Evolutionary conservation across 2,113 vertebrate genomes (phyloP), one percentile per base, ranked within the genome.

Genomic region (Sphaerodactylus townsendi): DNA sequence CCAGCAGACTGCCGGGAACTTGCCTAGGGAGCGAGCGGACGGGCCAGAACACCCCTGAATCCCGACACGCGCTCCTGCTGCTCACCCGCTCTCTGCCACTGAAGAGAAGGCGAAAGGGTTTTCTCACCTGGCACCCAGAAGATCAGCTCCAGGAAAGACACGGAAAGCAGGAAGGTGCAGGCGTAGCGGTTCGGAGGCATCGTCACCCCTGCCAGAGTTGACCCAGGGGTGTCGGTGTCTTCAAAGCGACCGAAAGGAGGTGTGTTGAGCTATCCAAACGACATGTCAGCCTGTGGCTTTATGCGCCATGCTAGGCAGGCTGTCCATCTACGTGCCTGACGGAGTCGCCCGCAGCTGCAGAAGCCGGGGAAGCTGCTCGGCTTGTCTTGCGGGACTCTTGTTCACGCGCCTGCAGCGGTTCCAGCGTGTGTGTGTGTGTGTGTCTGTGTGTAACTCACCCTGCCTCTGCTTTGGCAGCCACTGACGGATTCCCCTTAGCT

Each of bases 71-170:
- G 13, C 13, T 13, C 48, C 8, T 13, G 48, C 48, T 9, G 48
- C 50, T 19, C 50, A 3, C 50, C 4, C 50, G 2, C 50, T 10
- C 50, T 19, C 14, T 53, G 50, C 56, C 25, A 6, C 23, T 25
- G 19, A 59, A 59, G 56, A 59, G 56, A 25, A 59, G 19, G 56
- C 48, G 23, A 28, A 62, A 62, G 59, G 59, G 21, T 25, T 19
- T n/a, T n/a, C 84, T 44, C 74, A 85, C 84, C 84, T 81, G 84
- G 78, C 9, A 23, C 2, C 73, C 19, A 13, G 46, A 35, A 4
- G 21, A 19, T 41, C 11, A 76, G 37, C 21, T 23, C 78, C 21
- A 76, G 13, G 4, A 35, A 19, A 6, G 48, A 5, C 3, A 25
- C 44, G 1, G 48, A 25, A 7, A 80, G 41, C 28, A 81, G 62